phyloP scores from a whole-genome alignment of 1,140 invertebrate species.

The Ganaspis sp. region DNA sequence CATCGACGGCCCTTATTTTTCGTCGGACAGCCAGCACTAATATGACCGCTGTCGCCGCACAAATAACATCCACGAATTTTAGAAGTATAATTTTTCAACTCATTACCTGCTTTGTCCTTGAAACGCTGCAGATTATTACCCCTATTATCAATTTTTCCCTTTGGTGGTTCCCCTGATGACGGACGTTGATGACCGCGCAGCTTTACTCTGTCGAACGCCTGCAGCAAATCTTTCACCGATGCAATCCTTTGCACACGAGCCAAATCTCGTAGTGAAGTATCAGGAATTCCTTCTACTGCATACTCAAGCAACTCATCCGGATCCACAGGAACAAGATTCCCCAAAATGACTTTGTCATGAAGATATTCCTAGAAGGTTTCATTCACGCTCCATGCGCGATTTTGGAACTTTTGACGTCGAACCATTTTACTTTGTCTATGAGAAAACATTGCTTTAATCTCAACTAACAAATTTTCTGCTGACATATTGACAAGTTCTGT shows the following conservation, averaged over 20 bases:
- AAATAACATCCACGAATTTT: too few species aligned
- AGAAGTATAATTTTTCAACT: too few species aligned
- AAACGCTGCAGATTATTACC: too few species aligned
- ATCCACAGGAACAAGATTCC: slow-evolving; percentile 37
- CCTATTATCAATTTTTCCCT: too few species aligned
- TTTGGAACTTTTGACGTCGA: slow-evolving; percentile 40
- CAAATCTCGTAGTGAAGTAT: slow-evolving; percentile 15
- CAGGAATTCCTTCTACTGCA: slow-evolving; percentile 34
- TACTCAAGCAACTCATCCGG: slow-evolving; percentile 37
- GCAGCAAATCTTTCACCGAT: too few species aligned
- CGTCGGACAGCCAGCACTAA: too few species aligned
- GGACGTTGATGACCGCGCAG: too few species aligned
- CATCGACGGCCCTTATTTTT: neutral
- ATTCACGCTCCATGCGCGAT: slow-evolving; percentile 11
- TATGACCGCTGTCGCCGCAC: too few species aligned
- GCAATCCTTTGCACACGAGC: slow-evolving; percentile 2
- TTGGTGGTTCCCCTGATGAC: too few species aligned
- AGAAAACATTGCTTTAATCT: slow-evolving; percentile 33
- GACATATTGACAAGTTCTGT: slow-evolving; percentile 22
- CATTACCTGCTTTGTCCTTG: too few species aligned
- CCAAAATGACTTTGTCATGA: slow-evolving; percentile 48
- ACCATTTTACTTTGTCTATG: slow-evolving; percentile 1
- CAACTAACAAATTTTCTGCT: slow-evolving; percentile 30
- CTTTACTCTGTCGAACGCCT: too few species aligned
- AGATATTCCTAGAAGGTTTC: slow-evolving; percentile 46